phyloP scores from a whole-genome alignment of 2,888 invertebrate species.

The Spodoptera picta region DNA sequence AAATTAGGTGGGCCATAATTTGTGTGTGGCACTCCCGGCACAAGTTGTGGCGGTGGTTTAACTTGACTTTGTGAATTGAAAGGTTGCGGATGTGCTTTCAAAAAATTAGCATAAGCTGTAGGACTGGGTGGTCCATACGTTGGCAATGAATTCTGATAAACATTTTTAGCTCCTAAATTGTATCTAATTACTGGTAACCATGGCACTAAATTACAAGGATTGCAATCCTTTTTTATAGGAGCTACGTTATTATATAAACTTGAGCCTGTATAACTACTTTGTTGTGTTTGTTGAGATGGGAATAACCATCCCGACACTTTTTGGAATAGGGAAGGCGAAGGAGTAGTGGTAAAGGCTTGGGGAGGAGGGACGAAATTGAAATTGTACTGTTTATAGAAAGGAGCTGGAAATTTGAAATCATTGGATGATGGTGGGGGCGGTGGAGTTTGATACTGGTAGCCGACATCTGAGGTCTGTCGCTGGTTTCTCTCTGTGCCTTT shows the following conservation, averaged over 20 bases:
- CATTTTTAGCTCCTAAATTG: constrained; percentile 78
- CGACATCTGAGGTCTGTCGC: constrained; percentile 74
- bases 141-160: constrained; percentile 70
- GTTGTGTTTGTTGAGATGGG: constrained; percentile 84
- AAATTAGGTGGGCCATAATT: constrained; percentile 74
- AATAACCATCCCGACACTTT: constrained; percentile 90
- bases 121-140: constrained; percentile 83
- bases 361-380: constrained; percentile 84
- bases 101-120: constrained; percentile 69
- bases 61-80: constrained; percentile 65
- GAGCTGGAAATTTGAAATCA: constrained; percentile 82
- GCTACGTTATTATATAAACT: constrained; percentile 64
- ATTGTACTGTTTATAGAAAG: constrained; percentile 84
- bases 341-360: constrained; percentile 79
- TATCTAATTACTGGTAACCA: constrained; percentile 93
- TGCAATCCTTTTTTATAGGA: constrained; percentile 89
- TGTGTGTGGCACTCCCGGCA: constrained; percentile 68
- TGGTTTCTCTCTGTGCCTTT: constrained; percentile 72
- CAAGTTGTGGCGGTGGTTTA: constrained; percentile 61
- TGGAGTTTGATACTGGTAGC: constrained; percentile 76
- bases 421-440: constrained; percentile 66
- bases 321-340: constrained; percentile 87
- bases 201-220: constrained; percentile 93
- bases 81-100: constrained; percentile 69
- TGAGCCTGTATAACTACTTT: constrained; percentile 68